These are phyloP conservation scores for Scolopax mira DNA, from an alignment of 2,113 vertebrate species.

Conservation along the genomic window DNA sequence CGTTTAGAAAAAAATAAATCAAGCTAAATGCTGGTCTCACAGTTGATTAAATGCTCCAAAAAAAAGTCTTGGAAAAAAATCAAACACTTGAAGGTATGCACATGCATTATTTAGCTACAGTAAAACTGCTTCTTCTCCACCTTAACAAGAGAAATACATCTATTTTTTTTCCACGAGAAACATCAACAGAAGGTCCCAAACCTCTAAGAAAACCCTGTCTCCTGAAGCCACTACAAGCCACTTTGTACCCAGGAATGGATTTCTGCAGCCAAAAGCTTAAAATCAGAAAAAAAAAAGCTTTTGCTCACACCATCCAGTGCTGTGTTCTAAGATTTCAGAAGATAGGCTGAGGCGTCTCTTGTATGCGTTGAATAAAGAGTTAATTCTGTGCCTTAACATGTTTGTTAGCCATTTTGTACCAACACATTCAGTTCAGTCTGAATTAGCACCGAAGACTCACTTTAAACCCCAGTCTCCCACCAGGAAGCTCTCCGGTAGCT, in stretches of 20 bases:
- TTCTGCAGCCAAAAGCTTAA: background rate
- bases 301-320: background rate
- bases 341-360: background rate
- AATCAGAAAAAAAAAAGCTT: background rate
- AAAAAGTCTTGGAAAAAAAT: background rate
- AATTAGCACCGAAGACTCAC: background rate
- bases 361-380: background rate
- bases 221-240: background rate
- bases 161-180: background rate
- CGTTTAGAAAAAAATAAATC: background rate
- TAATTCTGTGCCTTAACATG: background rate
- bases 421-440: background rate
- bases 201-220: background rate
- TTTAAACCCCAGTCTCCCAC: background rate
- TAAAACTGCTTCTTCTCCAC: background rate
- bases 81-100: background rate
- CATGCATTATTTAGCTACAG: slow-evolving; percentile 9
- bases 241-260: background rate
- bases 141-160: background rate
- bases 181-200: background rate
- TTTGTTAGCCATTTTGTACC: slow-evolving; percentile 29
- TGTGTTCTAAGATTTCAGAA: background rate
- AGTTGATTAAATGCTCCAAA: background rate
- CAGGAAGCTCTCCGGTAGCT: background rate
- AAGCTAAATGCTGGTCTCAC: background rate